Evolutionary conservation across 1,140 invertebrate genomes (phyloP).

Genomic region (Polypedilum pembai): DNA sequence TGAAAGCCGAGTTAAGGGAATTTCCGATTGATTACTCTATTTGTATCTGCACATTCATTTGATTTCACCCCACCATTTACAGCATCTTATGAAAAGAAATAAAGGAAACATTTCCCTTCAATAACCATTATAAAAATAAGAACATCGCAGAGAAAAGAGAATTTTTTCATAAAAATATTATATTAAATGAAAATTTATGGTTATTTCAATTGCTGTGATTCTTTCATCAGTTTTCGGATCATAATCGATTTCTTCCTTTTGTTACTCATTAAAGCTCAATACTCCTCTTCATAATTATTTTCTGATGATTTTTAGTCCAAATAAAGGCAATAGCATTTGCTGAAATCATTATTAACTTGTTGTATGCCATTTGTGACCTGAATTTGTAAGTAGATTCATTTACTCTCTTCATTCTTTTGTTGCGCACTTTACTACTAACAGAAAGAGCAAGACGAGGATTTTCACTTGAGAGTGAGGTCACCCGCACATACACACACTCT

Average conservation of each 20-base stretch:
- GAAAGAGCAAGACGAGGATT: neutral
- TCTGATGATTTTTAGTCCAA: neutral
- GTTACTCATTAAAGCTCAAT: neutral
- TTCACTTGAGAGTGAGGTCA: constrained; percentile 15
- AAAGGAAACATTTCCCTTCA: neutral
- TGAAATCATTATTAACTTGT: constrained; percentile 26
- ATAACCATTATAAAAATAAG: neutral
- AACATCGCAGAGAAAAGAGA: neutral
- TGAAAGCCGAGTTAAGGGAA: neutral
- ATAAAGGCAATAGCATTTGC: neutral
- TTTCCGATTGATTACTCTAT: constrained; percentile 27
- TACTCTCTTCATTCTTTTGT: neutral
- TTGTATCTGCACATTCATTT: neutral
- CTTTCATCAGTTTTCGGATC: too few relatives aligned
- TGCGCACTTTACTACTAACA: neutral
- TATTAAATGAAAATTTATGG: constrained; percentile 20
- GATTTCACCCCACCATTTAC: neutral
- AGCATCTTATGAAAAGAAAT: neutral
- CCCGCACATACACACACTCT: neutral
- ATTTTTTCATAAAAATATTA: constrained; percentile 15
- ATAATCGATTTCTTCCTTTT: neutral
- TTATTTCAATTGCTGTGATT: neutral
- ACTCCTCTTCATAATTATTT: neutral
- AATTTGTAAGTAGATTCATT: constrained; percentile 6
- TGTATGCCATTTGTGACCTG: constrained; percentile 27